phyloP scores from a whole-genome alignment of 2,888 invertebrate species.

The Cantharis rustica region DNA sequence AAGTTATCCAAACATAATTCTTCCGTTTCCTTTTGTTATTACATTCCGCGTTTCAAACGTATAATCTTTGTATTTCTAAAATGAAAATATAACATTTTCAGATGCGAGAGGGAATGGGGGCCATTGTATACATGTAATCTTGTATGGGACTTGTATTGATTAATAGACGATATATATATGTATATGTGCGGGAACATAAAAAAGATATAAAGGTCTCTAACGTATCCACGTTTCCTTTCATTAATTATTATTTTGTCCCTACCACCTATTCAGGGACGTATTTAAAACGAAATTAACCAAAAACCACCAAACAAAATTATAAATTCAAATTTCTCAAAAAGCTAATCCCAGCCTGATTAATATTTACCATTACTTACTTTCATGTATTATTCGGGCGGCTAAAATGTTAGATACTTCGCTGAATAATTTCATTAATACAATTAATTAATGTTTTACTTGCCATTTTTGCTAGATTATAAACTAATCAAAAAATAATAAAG shows the following conservation, averaged over 20 bases:
- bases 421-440: background rate
- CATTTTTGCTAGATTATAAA: background rate
- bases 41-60: background rate
- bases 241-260: background rate
- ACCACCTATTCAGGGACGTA: background rate
- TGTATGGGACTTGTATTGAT: background rate
- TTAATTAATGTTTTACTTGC: background rate
- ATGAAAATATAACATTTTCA: background rate
- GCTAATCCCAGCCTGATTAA: background rate
- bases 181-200: background rate
- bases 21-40: background rate
- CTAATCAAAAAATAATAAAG: background rate
- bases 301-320: background rate
- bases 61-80: background rate
- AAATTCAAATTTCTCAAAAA: background rate
- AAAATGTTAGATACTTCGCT: background rate
- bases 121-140: background rate
- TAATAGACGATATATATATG: background rate
- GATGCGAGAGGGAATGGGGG: background rate
- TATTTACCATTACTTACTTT: background rate
- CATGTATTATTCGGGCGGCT: background rate
- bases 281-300: background rate
- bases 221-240: background rate
- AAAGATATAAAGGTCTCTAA: background rate
- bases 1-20: background rate